Base-by-base conservation (phyloP, 1,140 invertebrate species). In the Drosophila simulans region DNA sequence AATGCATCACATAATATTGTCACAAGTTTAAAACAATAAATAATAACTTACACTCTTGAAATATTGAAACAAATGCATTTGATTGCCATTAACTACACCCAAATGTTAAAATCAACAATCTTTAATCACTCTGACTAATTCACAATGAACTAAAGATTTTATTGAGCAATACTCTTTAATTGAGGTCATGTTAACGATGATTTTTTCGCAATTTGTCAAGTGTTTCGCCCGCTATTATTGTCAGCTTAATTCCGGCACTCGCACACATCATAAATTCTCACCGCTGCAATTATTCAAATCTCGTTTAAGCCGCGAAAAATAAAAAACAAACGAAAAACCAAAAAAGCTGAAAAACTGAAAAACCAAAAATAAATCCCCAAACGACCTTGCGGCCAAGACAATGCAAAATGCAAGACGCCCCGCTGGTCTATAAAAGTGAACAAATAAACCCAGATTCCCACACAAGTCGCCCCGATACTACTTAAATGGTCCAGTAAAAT, bases 401-500 rank as follows among this genome's bases (percentile, higher is more conserved):
- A 65, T 70, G 65, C 68, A 31, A 70, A 70, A 48, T 70, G 68
- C 54, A 71, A 70, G 68, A 70, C 15, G 31, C 46, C 46, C 46
- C 46, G 46, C 60, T 49, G 45, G 27, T 8, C 46, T 17, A 69
- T 27, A 56, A 37, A 31, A 37, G 25, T 42, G 20, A 27, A 34
- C 35, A 34, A 8, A 35, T 39, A 39, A 48, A 37, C 22, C 13
- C 7, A 27, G 25, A 53, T 73, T 74, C 71, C 70, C 71, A 74
- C 71, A 74, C 70, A 74, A 55, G 59, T 74, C 58, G 66, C 55
- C 79, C 65, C 79, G 79, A 64, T 68, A 79, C 83, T 86, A 3
- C 20, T 82, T 83, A 88, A 86, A 88, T 79, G 83, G 64, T 60
- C 48, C 57, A 64, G 60, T 82, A 68, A 88, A 78, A 68, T 71